Evolutionary conservation across 2,888 invertebrate species (phyloP), one percentile per base, ranked within the genome.

Genomic region (Pseudolycoriella hygida): DNA sequence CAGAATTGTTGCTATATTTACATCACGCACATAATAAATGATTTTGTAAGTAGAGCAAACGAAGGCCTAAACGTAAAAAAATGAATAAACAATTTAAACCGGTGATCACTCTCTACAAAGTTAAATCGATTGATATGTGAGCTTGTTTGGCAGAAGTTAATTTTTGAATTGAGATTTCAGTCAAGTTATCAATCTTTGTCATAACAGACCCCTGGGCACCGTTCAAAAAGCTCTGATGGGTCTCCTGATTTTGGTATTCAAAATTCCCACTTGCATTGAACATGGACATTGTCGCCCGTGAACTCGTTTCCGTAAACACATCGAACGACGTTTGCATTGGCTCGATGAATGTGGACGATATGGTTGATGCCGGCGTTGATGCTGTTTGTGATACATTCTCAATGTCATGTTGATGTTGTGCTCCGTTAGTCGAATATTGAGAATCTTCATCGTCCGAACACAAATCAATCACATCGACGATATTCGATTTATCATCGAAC

Each of bases 401-500:
- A 32, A 34, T 3, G 34, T 34, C 19, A 4, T 3, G 11, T 17
- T 34, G 31, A 34, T n/a, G 10, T 12, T 18, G 10, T 3, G 19
- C 17, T 1, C 3, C 3, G 3, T 31, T 2, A 37, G 10, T 19
- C 12, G 19, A n/a, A 40, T 19, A 17, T 6, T 39, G 3, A 8
- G 17, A 17, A 3, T 14, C 18, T n/a, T 43, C 44, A n/a, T 40
- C 40, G 5, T 19, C 19, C 15, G 45, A 41, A 25, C 44, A 44
- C 11, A 41, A 41, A 40, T 45, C 45, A 15, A 45, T 41, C 15
- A 25, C 18, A n/a, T 25, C 44, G 14, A 44, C 20, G 2, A 44
- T 17, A 31, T 25, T 42, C 15, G 11, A 34, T 3, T 30, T 3
- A 39, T 15, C 39, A 11, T 15, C 17, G 15, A 4, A 39, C 2